Conservation (phyloP, 2,113 vertebrate species). For the Noturus placidus region DNA sequence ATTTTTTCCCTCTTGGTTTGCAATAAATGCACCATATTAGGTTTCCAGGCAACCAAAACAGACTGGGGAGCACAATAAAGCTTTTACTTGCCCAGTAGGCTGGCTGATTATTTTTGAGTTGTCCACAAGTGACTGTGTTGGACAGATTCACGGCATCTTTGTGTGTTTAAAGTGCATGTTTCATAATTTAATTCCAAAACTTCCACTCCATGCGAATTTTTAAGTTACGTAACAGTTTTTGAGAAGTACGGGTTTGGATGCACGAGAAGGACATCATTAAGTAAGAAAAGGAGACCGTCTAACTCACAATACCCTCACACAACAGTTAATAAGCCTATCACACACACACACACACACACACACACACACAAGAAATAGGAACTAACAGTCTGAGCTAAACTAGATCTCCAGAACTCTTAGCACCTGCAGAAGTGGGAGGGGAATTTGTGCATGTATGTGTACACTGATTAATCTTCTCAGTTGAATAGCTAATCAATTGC, state of each 20-base stretch:
- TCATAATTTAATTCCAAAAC: not conserved
- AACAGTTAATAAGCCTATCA: not conserved
- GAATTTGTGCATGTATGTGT: not conserved
- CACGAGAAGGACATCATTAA: not conserved
- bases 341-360: slow-evolving; percentile 1
- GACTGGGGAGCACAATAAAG: not conserved
- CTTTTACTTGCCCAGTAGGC: not conserved
- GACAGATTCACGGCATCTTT: not conserved
- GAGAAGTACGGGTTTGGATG: not conserved
- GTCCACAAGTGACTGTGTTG: not conserved
- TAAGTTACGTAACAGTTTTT: not conserved
- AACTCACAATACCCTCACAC: not conserved
- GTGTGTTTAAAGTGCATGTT: not conserved
- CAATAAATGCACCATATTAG: not conserved
- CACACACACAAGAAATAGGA: slow-evolving; percentile 56
- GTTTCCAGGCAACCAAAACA: not conserved
- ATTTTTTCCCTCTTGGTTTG: not conserved
- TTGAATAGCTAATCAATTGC: slow-evolving; percentile 53
- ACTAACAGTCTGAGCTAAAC: slow-evolving; percentile 62
- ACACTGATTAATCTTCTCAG: not conserved
- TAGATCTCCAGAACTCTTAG: slow-evolving; percentile 55
- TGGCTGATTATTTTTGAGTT: slow-evolving; percentile 1
- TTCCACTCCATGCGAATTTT: not conserved
- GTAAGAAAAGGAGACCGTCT: not conserved
- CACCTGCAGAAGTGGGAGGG: not conserved